Evolutionary conservation across 2,113 vertebrate species (phyloP).

Genomic region (Chloebia gouldiae): DNA sequence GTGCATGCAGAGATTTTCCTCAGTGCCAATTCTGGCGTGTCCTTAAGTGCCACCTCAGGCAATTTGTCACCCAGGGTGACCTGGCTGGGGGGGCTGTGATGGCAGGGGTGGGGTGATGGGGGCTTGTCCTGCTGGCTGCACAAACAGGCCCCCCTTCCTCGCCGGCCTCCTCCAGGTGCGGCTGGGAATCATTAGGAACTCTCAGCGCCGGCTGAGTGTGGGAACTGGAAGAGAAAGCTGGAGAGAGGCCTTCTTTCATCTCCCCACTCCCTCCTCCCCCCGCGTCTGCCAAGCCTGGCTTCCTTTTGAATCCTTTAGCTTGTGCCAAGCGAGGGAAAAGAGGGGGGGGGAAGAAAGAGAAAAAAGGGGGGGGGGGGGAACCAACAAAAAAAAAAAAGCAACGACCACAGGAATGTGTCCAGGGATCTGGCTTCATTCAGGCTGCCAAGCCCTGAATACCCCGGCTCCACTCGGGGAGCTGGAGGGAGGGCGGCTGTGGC

Average conservation of each 20-base stretch:
- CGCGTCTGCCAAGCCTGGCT: slow-evolving; percentile 55
- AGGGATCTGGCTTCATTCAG: slow-evolving; percentile 65
- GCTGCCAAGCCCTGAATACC: slow-evolving; percentile 11
- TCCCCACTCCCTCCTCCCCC: slow-evolving; percentile 57
- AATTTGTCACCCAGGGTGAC: neutral
- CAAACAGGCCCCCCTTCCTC: neutral
- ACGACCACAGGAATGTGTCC: slow-evolving; percentile 60
- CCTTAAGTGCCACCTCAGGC: neutral
- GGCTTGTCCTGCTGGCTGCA: neutral
- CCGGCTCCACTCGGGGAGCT: neutral
- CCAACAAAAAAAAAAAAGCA: neutral
- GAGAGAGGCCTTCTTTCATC: slow-evolving; percentile 64
- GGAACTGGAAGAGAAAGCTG: slow-evolving; percentile 64
- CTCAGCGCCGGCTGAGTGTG: slow-evolving; percentile 39
- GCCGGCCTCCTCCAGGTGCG: slow-evolving; percentile 55
- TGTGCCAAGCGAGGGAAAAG: slow-evolving; percentile 45
- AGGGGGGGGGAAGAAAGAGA: neutral
- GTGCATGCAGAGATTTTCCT: neutral
- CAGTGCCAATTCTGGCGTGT: accelerated
- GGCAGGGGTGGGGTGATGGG: accelerated
- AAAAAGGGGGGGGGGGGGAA: neutral
- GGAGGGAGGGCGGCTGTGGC: neutral
- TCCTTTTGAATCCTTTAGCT: slow-evolving; percentile 60
- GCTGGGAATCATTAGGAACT: slow-evolving; percentile 60
- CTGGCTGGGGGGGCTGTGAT: accelerated